Evolutionary conservation across 2,888 invertebrate species (phyloP).

Genomic region (Amphipoea oculea): DNA sequence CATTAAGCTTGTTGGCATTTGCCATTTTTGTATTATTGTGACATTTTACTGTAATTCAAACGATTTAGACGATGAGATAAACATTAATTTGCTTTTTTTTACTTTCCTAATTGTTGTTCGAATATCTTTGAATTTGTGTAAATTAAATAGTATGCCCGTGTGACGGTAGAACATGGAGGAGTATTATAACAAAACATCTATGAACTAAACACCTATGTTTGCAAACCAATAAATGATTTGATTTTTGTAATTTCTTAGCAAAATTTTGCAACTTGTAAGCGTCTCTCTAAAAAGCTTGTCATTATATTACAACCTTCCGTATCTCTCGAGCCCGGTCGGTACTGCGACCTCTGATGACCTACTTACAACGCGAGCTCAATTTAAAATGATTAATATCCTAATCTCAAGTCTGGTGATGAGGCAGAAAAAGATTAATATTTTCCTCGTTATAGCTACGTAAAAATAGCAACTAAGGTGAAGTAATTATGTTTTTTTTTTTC

Average conservation of each 20-base stretch:
- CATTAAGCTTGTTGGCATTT: no score
- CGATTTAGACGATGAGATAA: no score
- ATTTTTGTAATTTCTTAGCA: background rate
- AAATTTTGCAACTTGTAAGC: constrained; percentile 22
- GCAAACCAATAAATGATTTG: background rate
- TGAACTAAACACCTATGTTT: background rate
- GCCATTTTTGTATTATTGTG: no score
- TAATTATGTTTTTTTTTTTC: constrained; percentile 1
- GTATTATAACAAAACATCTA: no score
- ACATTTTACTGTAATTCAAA: no score
- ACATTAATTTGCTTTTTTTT: no score
- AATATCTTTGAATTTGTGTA: no score
- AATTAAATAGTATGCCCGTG: no score
- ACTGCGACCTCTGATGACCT: constrained; percentile 52
- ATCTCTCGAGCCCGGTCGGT: constrained; percentile 5
- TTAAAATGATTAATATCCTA: constrained; percentile 65
- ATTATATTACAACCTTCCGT: constrained; percentile 4
- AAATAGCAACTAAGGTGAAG: constrained; percentile 16
- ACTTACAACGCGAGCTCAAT: constrained; percentile 51
- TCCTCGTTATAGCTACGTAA: constrained; percentile 4
- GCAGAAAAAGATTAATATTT: constrained; percentile 44
- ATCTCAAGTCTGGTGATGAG: constrained; percentile 56
- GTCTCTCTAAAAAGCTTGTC: constrained; percentile 20
- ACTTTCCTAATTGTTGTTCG: no score
- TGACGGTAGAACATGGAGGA: no score